Conservation (phyloP, 35 echinoderm and acorn worm species). For the Heliocidaris erythrogramma region DNA sequence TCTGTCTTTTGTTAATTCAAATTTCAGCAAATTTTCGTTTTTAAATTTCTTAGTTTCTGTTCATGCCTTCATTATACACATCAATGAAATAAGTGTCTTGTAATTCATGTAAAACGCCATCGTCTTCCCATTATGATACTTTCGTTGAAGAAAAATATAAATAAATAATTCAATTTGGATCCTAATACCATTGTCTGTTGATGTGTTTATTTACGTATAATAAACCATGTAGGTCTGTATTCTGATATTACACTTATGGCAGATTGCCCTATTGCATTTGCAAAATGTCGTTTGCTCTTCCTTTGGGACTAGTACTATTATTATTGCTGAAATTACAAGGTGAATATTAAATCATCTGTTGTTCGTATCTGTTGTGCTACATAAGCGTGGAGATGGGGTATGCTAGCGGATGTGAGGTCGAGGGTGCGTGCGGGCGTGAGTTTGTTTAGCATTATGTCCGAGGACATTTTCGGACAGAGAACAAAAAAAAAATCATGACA, state of each 20-base stretch:
- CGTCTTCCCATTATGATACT: constrained; percentile 1
- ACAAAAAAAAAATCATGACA: too few relatives aligned
- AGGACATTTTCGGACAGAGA: too few relatives aligned
- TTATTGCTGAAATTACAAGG: too few relatives aligned
- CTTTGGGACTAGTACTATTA: neutral
- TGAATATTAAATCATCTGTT: too few relatives aligned
- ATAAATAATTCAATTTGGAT: neutral
- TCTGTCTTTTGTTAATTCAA: neutral
- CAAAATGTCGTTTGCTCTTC: neutral
- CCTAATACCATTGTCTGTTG: neutral
- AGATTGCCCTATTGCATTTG: neutral
- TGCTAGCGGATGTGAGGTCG: neutral
- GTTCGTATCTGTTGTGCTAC: neutral
- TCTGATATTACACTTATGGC: neutral
- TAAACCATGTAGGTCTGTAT: neutral
- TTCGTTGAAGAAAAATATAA: neutral
- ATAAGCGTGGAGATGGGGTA: too few relatives aligned
- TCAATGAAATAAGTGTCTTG: neutral
- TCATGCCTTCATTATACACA: too few relatives aligned
- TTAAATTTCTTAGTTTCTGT: too few relatives aligned
- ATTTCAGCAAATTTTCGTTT: too few relatives aligned
- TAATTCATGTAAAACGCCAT: neutral
- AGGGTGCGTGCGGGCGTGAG: neutral
- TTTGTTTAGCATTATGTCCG: too few relatives aligned
- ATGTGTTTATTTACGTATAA: neutral